Conservation (phyloP, 2,888 invertebrate genomes). For the Tiliacea citrago region DNA sequence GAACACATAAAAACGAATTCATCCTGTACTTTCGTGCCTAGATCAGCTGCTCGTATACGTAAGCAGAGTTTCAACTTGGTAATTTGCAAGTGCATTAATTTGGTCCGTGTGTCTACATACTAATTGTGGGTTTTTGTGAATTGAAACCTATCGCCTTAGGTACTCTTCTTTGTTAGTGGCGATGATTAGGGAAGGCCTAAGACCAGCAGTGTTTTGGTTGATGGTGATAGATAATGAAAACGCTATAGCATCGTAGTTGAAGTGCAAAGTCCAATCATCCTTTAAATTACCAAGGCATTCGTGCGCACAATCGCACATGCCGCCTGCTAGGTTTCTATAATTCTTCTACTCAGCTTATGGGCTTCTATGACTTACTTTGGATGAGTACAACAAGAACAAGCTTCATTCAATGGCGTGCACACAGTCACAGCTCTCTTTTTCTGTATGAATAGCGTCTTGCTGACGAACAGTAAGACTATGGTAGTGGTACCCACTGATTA, state of each 20-base stretch:
- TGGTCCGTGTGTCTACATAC: conserved; percentile 1
- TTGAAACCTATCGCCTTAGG: not conserved
- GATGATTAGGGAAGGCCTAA: not conserved
- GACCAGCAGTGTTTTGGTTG: not conserved
- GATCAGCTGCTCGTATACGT: conserved; percentile 23
- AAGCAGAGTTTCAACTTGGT: conserved; percentile 18
- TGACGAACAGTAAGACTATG: too few species aligned
- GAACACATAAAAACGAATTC: conserved; percentile 9
- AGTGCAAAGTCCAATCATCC: not conserved
- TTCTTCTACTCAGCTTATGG: not conserved
- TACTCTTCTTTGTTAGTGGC: not conserved
- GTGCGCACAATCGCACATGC: not conserved
- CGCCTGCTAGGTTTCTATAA: not conserved
- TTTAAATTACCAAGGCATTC: not conserved
- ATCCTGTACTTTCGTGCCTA: conserved; percentile 46
- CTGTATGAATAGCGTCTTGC: not conserved
- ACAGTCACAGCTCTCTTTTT: not conserved
- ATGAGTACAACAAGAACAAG: not conserved
- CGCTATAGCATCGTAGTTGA: not conserved
- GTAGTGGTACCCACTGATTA: not conserved
- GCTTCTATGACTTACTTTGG: not conserved
- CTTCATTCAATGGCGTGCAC: not conserved
- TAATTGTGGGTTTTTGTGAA: conserved; percentile 23
- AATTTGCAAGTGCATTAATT: conserved; percentile 43
- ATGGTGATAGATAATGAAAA: not conserved